Evolutionary conservation across 2,888 invertebrate species (phyloP).

Genomic region (Lamellibrachia columna): DNA sequence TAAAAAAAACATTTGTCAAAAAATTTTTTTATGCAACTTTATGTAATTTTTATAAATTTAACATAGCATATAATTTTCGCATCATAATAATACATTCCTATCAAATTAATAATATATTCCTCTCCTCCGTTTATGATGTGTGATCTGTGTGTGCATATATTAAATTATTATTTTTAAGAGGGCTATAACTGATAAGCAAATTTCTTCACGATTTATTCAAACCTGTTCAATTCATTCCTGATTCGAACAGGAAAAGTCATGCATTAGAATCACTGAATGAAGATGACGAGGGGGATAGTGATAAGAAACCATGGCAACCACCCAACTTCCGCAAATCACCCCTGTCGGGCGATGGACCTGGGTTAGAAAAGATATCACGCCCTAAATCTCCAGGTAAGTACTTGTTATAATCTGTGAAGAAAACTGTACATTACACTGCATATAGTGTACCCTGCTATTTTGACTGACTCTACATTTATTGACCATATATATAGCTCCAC

Average conservation of each 20-base stretch:
- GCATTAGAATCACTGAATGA: not conserved
- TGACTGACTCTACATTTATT: too few relatives aligned
- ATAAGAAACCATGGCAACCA: slow-evolving; percentile 8
- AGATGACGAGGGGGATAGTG: not conserved
- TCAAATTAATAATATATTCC: too few relatives aligned
- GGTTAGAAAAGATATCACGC: not conserved
- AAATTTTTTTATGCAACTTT: too few relatives aligned
- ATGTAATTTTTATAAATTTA: too few relatives aligned
- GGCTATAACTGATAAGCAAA: not conserved
- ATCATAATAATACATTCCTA: too few relatives aligned
- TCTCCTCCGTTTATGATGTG: too few relatives aligned
- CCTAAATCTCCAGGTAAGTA: slow-evolving; percentile 11
- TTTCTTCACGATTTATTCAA: not conserved
- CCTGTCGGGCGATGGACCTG: not conserved
- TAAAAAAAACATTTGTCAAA: too few relatives aligned
- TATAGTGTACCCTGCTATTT: too few relatives aligned
- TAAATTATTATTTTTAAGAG: too few relatives aligned
- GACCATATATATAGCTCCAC: too few relatives aligned
- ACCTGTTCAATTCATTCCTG: not conserved
- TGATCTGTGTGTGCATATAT: too few relatives aligned
- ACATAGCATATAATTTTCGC: too few relatives aligned
- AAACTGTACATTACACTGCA: not conserved
- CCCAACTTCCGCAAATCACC: not conserved
- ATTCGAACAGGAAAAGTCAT: not conserved
- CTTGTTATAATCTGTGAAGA: not conserved